Base-by-base conservation (phyloP, 2,113 vertebrate species). In the Tauraco erythrolophus region DNA sequence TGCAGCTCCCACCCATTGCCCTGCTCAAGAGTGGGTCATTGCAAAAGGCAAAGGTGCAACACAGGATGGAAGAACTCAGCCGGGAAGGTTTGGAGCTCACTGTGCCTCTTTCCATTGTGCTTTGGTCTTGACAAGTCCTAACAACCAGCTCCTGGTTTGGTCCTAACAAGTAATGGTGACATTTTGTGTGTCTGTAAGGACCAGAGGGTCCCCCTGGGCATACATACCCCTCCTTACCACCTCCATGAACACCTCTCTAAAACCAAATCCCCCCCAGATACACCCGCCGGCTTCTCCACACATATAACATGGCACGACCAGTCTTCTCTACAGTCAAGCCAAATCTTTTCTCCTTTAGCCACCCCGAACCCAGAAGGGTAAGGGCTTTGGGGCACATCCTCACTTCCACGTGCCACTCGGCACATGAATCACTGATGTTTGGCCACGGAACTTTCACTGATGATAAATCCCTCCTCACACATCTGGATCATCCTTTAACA, bases 61-160 rank as follows among this genome's bases (percentile, higher is more conserved):
- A 1, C 2, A 33, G 54, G 46, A n/a, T 22, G 28, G n/a, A 6
- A 88, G 70, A 83, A 82, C 14, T 6, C 24, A 82, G 11, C 13
- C 50, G 46, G 37, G 37, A 62, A 78, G 1, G 5, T 51, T 62
- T 68, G 65, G 35, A 66, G 14, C 28, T 92, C 0, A 0, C 2
- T 37, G 37, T 83, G 70, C 7, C 50, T 57, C 54, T 82, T 92
- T 61, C 58, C 4, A 2, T 65, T 19, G 8, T 41, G 58, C 4
- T 57, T 66, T 79, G 37, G 2, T 48, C 19, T 50, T 19, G 31
- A 9, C 7, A 45, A 71, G 8, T 58, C 39, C 51, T 21, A 72
- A 53, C 11, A 45, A 12, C 2, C 60, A 39, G 39, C 9, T 74
- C 45, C 50, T 85, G 39, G 11, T 53, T 74, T 92, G 60, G 35